Base-by-base conservation (phyloP, 1,140 invertebrate genomes). In the Drosophila bifasciata region DNA sequence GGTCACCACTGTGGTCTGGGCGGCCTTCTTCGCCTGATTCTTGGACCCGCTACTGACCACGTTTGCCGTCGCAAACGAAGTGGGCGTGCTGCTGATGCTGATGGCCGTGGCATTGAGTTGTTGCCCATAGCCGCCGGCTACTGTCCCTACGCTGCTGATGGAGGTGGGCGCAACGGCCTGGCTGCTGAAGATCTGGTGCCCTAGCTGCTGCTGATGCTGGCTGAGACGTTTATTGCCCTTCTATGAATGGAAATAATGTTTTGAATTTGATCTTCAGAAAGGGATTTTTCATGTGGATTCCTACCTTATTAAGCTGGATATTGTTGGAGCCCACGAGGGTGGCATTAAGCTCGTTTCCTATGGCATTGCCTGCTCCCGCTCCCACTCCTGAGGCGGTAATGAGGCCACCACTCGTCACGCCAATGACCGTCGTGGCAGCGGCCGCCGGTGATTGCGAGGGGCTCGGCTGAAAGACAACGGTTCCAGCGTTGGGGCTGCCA, bases 321-420 rank as follows among this genome's bases (percentile, higher is more conserved):
- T 92, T 92, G 55, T 92, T 92, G 52, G 91, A 92, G 23, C 91
- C 91, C 51, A 92, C 91, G 44, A 92, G 85, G 9, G 91, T 92
- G 51, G 91, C 90, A 73, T 92, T 92, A 51, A 92, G 78, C 77
- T 92, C 91, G 79, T 90, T 91, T 16, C 90, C 91, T 57, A 90
- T 79, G 49, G 85, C 78, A 86, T 88, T 77, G 60, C 73, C 40
- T 17, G 68, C 51, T 19, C 73, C 61, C 9, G 66, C 44, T 46
- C 61, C 75, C 36, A 67, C 40, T 45, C 66, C 66, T n/a, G 66
- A 40, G 46, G 77, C 58, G 77, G 80, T 76, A 63, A 85, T 90
- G 7, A 85, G 78, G 66, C 79, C 89, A 64, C 86, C 86, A 78
- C 89, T 90, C 77, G 89, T 91, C 76, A 91, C 89, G 72, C 91